Evolutionary conservation across 2,888 invertebrate genomes (phyloP).

Genomic region (Spatulosminthurus flaviceps): DNA sequence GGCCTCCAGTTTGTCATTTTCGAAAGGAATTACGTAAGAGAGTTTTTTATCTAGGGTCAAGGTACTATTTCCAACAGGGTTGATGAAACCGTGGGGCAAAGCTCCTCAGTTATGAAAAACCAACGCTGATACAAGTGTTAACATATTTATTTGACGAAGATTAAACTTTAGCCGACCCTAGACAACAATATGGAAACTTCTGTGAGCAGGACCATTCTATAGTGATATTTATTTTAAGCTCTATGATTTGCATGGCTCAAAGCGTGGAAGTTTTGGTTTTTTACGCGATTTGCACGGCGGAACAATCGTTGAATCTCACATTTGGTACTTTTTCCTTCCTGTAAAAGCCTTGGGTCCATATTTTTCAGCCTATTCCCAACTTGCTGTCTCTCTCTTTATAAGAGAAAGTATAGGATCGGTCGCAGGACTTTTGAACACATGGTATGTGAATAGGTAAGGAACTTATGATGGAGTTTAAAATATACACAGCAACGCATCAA

Average conservation of each 20-base stretch:
- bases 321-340: constrained; percentile 10
- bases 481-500: neutral
- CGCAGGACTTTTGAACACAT: too few species aligned
- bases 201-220: neutral
- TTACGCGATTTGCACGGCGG: constrained; percentile 26
- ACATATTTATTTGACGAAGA: neutral
- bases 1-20: too few species aligned
- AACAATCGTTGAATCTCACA: constrained; percentile 32
- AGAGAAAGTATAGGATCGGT: too few species aligned
- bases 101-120: too few species aligned
- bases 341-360: neutral
- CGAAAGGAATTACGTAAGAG: too few species aligned
- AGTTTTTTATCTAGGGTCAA: too few species aligned
- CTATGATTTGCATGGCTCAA: constrained; percentile 32
- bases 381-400: too few species aligned
- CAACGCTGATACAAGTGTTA: too few species aligned
- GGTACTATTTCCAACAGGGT: too few species aligned
- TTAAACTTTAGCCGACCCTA: neutral
- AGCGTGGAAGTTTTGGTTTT: constrained; percentile 5
- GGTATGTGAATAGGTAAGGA: neutral
- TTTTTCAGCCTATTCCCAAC: too few species aligned
- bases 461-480: neutral
- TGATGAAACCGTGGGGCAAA: too few species aligned
- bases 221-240: constrained; percentile 19
- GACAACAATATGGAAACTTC: neutral